These are phyloP conservation scores for Phengaris alcon DNA, from an alignment of 2,888 invertebrate species.

Conservation along the genomic window DNA sequence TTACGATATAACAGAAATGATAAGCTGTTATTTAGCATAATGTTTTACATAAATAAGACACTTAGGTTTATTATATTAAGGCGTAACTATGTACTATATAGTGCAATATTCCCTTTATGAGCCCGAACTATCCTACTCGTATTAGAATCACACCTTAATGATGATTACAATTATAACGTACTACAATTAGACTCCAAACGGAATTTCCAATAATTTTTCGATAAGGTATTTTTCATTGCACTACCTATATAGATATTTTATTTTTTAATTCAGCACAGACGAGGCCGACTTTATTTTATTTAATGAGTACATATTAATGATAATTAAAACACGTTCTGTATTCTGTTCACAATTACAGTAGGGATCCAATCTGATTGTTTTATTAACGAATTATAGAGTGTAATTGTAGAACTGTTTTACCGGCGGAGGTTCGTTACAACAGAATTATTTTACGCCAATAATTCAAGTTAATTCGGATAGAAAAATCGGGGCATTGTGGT, in stretches of 20 bases:
- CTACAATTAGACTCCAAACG: not conserved
- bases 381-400: conserved; percentile 21
- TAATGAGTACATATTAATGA: conserved; percentile 22
- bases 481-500: not conserved
- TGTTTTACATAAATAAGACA: no score
- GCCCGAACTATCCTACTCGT: no score
- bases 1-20: no score
- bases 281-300: not conserved
- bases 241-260: not conserved
- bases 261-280: conserved; percentile 6
- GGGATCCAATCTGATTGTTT: not conserved
- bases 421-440: not conserved
- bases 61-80: no score
- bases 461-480: not conserved
- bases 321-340: conserved; percentile 20
- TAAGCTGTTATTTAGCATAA: no score
- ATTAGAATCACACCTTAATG: no score
- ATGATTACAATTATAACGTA: no score
- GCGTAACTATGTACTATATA: no score
- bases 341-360: conserved; percentile 8
- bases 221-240: not conserved
- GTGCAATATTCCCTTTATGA: no score
- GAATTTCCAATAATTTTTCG: not conserved
- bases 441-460: conserved; percentile 5
- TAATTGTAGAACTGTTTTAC: not conserved